A percentile compares a stretch with the other conserved stretches of the same genome.
phyloP scores from a whole-genome alignment of 2,113 vertebrate species.

The Sphyrna mokarran region DNA sequence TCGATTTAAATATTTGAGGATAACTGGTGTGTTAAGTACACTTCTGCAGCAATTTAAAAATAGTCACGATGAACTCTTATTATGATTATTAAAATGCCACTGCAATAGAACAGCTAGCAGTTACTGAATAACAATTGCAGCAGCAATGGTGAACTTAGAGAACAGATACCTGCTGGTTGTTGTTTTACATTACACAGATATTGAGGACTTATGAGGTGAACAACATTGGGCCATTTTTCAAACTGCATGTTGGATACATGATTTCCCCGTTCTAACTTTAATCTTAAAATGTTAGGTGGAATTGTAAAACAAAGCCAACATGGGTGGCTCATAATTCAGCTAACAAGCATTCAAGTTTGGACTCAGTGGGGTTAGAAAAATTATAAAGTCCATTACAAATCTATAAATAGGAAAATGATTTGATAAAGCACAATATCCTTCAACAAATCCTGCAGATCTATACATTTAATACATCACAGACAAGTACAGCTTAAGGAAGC shows the following conservation, averaged over 20 bases:
- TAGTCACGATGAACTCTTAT: constrained; percentile 32
- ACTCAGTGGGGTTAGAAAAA: constrained; percentile 12
- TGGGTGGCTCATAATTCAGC: neutral
- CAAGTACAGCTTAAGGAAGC: neutral
- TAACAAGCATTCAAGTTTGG: neutral
- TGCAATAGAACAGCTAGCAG: constrained; percentile 35
- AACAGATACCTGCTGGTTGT: neutral
- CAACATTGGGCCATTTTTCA: neutral
- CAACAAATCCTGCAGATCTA: neutral
- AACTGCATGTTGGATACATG: neutral
- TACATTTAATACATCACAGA: neutral
- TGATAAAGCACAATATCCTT: neutral
- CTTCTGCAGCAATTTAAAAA: constrained; percentile 3
- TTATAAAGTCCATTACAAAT: neutral
- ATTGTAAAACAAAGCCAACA: neutral
- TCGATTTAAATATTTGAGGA: neutral
- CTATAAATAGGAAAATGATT: neutral
- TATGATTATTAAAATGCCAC: constrained; percentile 42
- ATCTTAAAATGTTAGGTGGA: neutral
- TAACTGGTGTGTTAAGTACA: neutral
- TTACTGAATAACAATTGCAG: constrained; percentile 18
- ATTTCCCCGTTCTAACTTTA: neutral
- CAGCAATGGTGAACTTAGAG: constrained; percentile 2
- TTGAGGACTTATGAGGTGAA: neutral
- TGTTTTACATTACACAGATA: constrained; percentile 4